Evolutionary conservation across 2,113 vertebrate species (phyloP).

Genomic region (Macroglossus sobrinus): DNA sequence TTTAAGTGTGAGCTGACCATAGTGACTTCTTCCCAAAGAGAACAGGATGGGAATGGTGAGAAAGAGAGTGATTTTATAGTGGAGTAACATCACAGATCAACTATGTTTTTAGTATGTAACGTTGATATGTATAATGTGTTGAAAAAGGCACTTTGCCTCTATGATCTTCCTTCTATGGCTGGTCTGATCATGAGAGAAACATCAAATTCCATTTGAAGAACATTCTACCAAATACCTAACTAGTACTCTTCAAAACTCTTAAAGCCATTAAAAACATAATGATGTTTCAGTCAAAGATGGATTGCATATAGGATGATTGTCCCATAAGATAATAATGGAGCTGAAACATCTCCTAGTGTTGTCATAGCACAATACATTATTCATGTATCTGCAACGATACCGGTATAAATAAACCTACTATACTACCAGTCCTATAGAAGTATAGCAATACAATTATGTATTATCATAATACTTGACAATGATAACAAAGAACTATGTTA

Average conservation of each 20-base stretch:
- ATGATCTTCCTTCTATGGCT: background rate
- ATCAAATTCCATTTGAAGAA: background rate
- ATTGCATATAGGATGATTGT: background rate
- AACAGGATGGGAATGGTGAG: background rate
- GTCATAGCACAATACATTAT: background rate
- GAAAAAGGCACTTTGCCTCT: background rate
- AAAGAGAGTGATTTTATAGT: background rate
- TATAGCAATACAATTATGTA: background rate
- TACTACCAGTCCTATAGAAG: background rate
- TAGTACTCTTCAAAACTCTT: background rate
- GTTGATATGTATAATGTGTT: background rate
- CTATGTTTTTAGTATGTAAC: background rate
- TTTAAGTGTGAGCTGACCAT: background rate
- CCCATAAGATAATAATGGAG: background rate
- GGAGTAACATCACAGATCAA: background rate
- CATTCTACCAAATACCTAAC: background rate
- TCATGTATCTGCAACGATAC: too few relatives aligned
- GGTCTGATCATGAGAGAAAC: background rate
- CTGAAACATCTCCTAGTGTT: background rate
- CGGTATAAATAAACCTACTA: too few relatives aligned
- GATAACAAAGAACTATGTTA: background rate
- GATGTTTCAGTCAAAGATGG: background rate
- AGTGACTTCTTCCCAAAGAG: background rate
- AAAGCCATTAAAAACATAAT: background rate
- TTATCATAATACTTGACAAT: background rate